Conservation (phyloP, 2,797 vertebrate genomes). For the Pseudocheirus occidentalis region DNA sequence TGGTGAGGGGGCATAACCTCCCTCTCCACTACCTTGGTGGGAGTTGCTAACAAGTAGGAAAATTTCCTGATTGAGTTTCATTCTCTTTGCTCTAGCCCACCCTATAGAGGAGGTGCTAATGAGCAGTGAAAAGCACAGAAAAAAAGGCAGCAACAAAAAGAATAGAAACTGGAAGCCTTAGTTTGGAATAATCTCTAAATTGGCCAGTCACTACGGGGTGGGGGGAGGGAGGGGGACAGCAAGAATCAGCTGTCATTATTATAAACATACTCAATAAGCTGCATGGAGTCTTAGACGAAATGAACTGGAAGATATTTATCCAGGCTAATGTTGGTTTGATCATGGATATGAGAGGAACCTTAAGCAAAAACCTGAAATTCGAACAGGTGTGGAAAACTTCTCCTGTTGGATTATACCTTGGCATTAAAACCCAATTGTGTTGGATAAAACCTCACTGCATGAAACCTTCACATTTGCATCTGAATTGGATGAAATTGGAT, state of each 20-base stretch:
- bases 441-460: not conserved
- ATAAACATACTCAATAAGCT: not conserved
- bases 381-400: not conserved
- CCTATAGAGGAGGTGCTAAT: conserved; percentile 5
- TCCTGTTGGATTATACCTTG: not conserved
- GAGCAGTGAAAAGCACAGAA: not conserved
- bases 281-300: not conserved
- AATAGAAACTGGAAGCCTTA: not conserved
- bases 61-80: conserved; percentile 7
- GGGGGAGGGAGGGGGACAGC: not conserved
- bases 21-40: not conserved
- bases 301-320: not conserved
- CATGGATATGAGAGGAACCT: not conserved
- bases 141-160: not conserved
- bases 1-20: not conserved
- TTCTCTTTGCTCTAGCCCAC: not conserved
- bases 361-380: not conserved
- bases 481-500: not conserved
- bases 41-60: not conserved
- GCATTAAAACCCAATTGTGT: not conserved
- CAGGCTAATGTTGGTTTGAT: not conserved
- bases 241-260: not conserved
- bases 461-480: not conserved
- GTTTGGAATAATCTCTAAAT: not conserved
- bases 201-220: not conserved